Base-by-base conservation (phyloP, 2,888 invertebrate genomes). In the Campopleginae sp. region DNA sequence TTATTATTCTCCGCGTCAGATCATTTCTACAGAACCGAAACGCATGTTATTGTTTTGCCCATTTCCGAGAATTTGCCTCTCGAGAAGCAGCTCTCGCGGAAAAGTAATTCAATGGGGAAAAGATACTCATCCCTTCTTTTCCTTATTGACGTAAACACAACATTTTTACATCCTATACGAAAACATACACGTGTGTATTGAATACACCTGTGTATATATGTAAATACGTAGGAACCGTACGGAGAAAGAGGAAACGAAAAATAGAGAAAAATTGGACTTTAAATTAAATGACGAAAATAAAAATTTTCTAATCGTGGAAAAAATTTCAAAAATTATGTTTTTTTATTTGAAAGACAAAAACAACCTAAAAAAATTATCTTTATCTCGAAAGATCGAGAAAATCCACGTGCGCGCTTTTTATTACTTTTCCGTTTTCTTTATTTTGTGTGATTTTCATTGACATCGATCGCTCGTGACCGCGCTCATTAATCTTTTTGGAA, bases 121-220 rank as follows among this genome's bases (percentile, higher is more conserved):
- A 58, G 14, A 27, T 27, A 27, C 27, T 27, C 27, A 27, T 23
- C 54, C 54, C 27, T 23, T 54, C 23, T 23, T 54, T 23, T 48
- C 46, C 1, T 68, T 68, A 2, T 8, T 27, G 46, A 17, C 46
- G 27, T 46, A 17, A 68, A 10, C 14, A 46, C 27, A 27, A 27
- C 14, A 58, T 27, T 27, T 58, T 5, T 27, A 27, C 14, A 14
- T 54, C n/a, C 51, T 19, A 51, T 51, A 10, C 23, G 1, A 23
- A 12, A 3, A 4, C 27, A 27, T 54, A 27, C 23, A 23, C 23
- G 4, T 54, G 54, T 54, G 12, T 12, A 54, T 54, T 23, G 23
- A 27, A 54, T 23, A n/a, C 68, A 68, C 68, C 46, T 68, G 68
- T 44, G 68, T 19, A 68, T 27, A 68, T 17, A 68, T 14, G 68